phyloP scores from a whole-genome alignment of 2,888 invertebrate species.

The Epiblema foenella region DNA sequence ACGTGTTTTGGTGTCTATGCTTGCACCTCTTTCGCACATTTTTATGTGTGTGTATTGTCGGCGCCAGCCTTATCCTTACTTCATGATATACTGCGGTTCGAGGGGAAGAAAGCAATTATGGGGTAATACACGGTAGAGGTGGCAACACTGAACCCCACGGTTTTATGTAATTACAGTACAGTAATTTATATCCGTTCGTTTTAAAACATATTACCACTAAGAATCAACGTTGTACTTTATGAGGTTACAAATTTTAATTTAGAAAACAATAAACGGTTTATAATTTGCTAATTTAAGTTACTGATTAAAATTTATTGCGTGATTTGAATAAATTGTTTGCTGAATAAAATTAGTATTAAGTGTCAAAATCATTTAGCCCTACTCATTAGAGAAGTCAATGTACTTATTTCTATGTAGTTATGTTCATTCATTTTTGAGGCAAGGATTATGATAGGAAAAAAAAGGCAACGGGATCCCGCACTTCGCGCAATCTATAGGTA shows the following conservation, averaged over 20 bases:
- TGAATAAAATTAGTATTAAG: background rate
- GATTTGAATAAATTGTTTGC: background rate
- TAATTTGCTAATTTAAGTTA: constrained; percentile 23
- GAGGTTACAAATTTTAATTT: background rate
- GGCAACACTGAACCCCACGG: constrained; percentile 38
- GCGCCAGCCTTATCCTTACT: too few species aligned
- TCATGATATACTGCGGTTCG: constrained; percentile 42
- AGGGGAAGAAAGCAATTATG: constrained; percentile 74
- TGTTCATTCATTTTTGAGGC: background rate
- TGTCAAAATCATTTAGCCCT: background rate
- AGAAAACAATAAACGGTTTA: constrained; percentile 15
- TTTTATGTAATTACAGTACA: constrained; percentile 35
- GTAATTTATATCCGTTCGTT: constrained; percentile 19
- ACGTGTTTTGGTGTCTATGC: too few species aligned
- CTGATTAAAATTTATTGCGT: constrained; percentile 19
- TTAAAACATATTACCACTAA: constrained; percentile 22
- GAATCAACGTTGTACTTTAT: constrained; percentile 6
- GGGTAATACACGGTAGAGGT: constrained; percentile 68
- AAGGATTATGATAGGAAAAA: background rate
- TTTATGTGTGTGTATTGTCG: too few species aligned
- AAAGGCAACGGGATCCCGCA: background rate
- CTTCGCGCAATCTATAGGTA: too few species aligned
- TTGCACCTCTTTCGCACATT: too few species aligned
- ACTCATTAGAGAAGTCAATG: background rate
- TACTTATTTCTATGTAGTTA: background rate